Conservation (phyloP, 2,113 vertebrate genomes). For the Colius striatus region DNA sequence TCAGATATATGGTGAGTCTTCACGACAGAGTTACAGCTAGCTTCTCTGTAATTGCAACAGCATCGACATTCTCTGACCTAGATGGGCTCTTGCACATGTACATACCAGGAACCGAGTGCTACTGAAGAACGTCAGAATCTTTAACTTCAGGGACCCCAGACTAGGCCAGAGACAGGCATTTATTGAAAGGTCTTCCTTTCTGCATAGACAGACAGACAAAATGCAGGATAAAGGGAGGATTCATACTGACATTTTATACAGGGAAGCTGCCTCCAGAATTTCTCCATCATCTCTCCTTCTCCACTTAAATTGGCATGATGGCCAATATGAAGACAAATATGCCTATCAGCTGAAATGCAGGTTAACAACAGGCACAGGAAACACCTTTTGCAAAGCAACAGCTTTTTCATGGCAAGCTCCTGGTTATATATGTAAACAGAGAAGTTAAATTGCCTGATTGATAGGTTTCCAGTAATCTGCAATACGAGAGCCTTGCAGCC, state of each 20-base stretch:
- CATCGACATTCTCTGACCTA: background rate
- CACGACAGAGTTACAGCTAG: background rate
- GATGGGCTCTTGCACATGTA: no score
- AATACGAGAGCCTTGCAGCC: background rate
- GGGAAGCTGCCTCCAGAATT: background rate
- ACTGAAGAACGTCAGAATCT: fast-evolving
- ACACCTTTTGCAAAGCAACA: background rate
- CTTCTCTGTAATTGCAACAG: background rate
- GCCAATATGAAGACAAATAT: background rate
- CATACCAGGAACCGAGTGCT: background rate
- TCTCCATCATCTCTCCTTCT: background rate
- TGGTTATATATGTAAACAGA: background rate
- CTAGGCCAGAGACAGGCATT: background rate
- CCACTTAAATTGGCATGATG: background rate
- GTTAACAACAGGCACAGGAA: background rate
- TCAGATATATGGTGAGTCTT: background rate
- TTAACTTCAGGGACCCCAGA: background rate
- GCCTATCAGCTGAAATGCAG: background rate
- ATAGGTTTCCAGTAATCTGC: background rate
- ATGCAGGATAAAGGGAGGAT: background rate
- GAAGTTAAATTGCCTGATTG: background rate
- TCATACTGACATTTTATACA: background rate
- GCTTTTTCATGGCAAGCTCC: background rate
- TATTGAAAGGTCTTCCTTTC: fast-evolving
- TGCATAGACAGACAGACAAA: background rate